Base-by-base conservation (phyloP, 1,140 invertebrate genomes). In the Ceratina calcarata region DNA sequence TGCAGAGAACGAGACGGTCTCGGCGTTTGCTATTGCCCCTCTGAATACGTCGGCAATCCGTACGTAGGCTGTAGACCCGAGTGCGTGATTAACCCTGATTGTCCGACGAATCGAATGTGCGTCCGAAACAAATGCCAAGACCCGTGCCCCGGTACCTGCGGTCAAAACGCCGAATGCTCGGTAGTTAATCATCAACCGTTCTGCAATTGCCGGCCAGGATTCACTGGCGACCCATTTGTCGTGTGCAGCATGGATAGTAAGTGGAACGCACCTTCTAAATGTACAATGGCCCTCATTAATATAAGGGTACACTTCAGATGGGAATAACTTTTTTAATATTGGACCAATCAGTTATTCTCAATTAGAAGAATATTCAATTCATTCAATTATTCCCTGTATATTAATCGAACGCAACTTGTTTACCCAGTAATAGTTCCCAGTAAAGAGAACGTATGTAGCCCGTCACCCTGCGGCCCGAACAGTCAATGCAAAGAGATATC, bases 401-500 rank as follows among this genome's bases (percentile, higher is more conserved):
- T 82, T 97, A 96, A 85, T 91, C 94, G 70, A 55, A n/a, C 16
- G 24, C 12, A 8, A 51, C 24, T 45, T 51, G 37, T 58, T 61
- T 45, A 95, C 96, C 4, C 96, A 96, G 88, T 57, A 51, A 51
- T 67, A 49, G 55, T 76, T 18, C 65, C 74, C 15, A 10, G 37
- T 45, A 61, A 68, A 76, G 74, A 61, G 37, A 68, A 76, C 55
- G 18, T 68, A 37, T 97, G 96, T 86, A 93, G 94, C 68, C 95
- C 96, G 2, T 95, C 95, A 68, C 96, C 96, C 12, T 98, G 97
- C 90, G 97, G 96, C 27, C 94, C 95, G 0, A 97, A 97, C 83
- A 96, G 96, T 86, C 94, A 96, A 89, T 98, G 97, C 88, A 92
- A 94, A 90, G 93, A 84, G 67, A 75, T 88, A 10, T 90, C 90